Conservation (phyloP, 2,888 invertebrate genomes). For the Nephrotoma appendiculata region DNA sequence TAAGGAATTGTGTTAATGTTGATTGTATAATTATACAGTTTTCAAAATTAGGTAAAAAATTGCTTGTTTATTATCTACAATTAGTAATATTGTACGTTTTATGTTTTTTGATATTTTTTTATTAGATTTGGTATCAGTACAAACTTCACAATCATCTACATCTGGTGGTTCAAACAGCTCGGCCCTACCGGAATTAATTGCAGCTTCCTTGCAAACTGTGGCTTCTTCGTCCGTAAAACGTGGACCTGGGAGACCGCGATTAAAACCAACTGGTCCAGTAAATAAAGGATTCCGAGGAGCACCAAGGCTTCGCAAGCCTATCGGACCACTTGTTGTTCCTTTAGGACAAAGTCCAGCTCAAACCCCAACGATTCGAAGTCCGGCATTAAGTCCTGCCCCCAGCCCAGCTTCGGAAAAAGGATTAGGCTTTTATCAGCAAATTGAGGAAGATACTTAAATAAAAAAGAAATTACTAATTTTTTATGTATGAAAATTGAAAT, state of each 20-base stretch:
- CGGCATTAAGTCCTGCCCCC: slow-evolving; percentile 28
- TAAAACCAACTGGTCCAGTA: slow-evolving; percentile 48
- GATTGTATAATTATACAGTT: not conserved
- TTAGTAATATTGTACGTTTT: too few species aligned
- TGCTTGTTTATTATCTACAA: too few species aligned
- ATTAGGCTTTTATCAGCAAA: slow-evolving; percentile 6
- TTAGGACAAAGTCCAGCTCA: slow-evolving; percentile 28
- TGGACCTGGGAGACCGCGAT: slow-evolving; percentile 52
- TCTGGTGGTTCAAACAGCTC: not conserved
- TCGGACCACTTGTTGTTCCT: slow-evolving; percentile 31
- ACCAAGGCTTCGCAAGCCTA: slow-evolving; percentile 40
- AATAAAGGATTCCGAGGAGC: slow-evolving; percentile 46
- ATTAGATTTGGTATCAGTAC: not conserved
- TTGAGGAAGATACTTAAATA: slow-evolving; percentile 5
- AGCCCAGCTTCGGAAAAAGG: slow-evolving; percentile 22
- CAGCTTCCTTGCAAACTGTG: slow-evolving; percentile 8
- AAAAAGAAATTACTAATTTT: not conserved
- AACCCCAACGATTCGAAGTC: slow-evolving; percentile 27
- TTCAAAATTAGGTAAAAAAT: too few species aligned
- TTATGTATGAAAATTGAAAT: not conserved
- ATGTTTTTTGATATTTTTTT: not conserved
- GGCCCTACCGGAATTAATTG: not conserved
- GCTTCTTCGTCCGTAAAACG: slow-evolving; percentile 33
- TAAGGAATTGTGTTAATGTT: not conserved
- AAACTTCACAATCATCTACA: not conserved